A percentile compares a stretch with the other conserved stretches of the same genome.
These are phyloP conservation scores for Cariama cristata DNA, from an alignment of 2,113 vertebrate genomes.

Conservation along the genomic window DNA sequence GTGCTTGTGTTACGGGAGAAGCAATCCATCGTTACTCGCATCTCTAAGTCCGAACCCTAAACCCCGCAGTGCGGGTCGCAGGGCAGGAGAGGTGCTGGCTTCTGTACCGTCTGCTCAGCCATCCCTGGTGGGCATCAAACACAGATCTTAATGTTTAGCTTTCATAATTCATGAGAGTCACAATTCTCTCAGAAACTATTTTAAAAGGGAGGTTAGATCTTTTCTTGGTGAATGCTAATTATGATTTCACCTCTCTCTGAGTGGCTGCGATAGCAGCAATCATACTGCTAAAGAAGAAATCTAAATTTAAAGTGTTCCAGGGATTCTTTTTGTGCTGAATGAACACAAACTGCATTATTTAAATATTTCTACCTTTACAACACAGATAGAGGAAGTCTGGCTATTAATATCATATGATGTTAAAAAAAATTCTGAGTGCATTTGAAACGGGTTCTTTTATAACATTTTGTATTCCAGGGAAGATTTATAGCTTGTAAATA, in stretches of 20 bases:
- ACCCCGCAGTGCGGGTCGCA: not conserved
- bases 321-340: not conserved
- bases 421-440: not conserved
- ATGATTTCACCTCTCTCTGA: not conserved
- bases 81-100: not conserved
- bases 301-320: not conserved
- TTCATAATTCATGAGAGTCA: not conserved
- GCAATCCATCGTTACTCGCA: rapidly evolving
- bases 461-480: not conserved
- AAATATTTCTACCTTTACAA: not conserved
- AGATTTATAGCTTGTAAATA: not conserved
- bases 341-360: not conserved
- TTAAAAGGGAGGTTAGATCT: not conserved
- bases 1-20: not conserved
- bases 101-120: not conserved
- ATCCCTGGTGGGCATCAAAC: not conserved
- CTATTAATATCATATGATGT: not conserved
- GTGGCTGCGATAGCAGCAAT: not conserved
- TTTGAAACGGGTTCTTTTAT: not conserved
- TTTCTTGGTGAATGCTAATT: not conserved
- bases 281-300: not conserved
- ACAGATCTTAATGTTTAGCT: not conserved
- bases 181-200: not conserved
- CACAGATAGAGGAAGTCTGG: not conserved
- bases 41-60: not conserved